A percentile compares a stretch with the other conserved stretches of the same genome.
Conservation (phyloP, 1,140 invertebrate genomes). For the Hycleus cichorii region DNA sequence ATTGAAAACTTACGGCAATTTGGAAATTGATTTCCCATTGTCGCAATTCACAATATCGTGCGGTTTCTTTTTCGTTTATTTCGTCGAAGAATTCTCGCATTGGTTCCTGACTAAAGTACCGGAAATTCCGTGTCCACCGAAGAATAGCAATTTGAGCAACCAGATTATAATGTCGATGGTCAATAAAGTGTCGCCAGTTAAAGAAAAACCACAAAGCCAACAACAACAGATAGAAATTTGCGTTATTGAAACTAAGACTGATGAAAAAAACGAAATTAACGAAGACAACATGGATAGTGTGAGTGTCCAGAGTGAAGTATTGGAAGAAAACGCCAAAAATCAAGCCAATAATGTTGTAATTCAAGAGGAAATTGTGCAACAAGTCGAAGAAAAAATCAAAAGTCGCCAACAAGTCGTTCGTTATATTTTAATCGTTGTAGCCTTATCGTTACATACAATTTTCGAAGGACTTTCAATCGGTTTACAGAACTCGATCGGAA, state of each 20-base stretch:
- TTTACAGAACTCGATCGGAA: slow-evolving; percentile 52
- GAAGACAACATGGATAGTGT: background rate
- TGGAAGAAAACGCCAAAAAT: slow-evolving; percentile 11
- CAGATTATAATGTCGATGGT: too few relatives aligned
- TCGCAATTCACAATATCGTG: slow-evolving; percentile 51
- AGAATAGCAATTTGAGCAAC: too few relatives aligned
- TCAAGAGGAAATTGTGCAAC: background rate
- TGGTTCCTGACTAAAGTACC: slow-evolving; percentile 28
- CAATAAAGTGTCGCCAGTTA: slow-evolving; percentile 3
- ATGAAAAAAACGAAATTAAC: background rate
- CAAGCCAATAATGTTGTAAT: background rate
- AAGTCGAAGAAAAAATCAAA: slow-evolving; percentile 15
- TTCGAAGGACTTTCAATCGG: slow-evolving; percentile 79
- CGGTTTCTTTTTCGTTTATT: slow-evolving; percentile 56
- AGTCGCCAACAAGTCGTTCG: slow-evolving; percentile 44
- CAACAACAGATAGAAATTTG: background rate
- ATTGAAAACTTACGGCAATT: slow-evolving; percentile 27
- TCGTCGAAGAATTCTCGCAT: slow-evolving; percentile 49
- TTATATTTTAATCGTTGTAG: slow-evolving; percentile 61
- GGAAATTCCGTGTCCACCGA: background rate
- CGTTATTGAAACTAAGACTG: background rate
- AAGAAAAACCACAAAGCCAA: slow-evolving; percentile 3
- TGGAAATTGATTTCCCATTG: slow-evolving; percentile 37
- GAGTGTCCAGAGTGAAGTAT: background rate
- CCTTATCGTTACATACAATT: slow-evolving; percentile 70